phyloP scores from a whole-genome alignment of 2,113 vertebrate species.

The Cebus imitator region DNA sequence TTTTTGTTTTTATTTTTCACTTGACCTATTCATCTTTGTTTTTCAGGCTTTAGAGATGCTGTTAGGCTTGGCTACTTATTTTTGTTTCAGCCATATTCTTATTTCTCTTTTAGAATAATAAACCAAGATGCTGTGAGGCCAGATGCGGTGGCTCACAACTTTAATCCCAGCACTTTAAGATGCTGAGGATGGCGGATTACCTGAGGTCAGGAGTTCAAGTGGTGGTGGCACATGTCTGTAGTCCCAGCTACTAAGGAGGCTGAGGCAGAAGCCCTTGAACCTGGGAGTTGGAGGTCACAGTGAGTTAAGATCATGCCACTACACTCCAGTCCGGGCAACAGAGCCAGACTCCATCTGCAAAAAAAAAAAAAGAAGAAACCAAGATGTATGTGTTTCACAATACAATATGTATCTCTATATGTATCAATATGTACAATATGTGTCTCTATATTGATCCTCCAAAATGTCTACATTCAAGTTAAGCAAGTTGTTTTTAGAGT shows the following conservation, averaged over 20 bases:
- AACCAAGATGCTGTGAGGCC: neutral
- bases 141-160: too few relatives aligned
- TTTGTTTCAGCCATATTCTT: neutral
- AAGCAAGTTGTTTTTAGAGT: neutral
- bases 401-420: neutral
- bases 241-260: too few relatives aligned
- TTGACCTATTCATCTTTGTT: neutral
- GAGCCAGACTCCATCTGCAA: too few relatives aligned
- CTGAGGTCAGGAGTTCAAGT: too few relatives aligned
- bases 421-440: too few relatives aligned
- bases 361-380: neutral
- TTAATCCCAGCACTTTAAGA: too few relatives aligned
- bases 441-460: neutral
- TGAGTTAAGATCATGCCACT: too few relatives aligned
- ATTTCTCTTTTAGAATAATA: constrained; percentile 2
- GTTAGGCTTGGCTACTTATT: neutral
- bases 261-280: too few relatives aligned
- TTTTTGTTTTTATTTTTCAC: neutral
- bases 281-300: too few relatives aligned
- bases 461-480: neutral
- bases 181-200: too few relatives aligned
- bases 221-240: too few relatives aligned
- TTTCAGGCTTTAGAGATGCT: neutral
- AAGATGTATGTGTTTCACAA: neutral
- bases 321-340: too few relatives aligned